phyloP scores from a whole-genome alignment of 2,888 invertebrate species.

The Conistra vaccinii region DNA sequence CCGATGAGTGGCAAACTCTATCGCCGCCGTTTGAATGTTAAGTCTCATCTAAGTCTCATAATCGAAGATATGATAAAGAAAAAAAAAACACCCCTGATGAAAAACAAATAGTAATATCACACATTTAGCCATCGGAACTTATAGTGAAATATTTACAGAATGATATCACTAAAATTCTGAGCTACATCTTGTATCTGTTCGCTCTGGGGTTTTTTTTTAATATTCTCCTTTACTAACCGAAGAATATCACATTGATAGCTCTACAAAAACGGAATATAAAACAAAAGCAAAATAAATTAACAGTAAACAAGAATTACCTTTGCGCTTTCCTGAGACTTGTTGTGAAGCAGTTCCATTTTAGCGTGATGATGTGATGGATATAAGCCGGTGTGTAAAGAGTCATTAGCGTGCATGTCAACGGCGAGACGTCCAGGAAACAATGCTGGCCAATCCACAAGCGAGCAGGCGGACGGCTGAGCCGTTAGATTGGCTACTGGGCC shows the following conservation, averaged over 20 bases:
- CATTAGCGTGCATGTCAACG: slow-evolving; percentile 93
- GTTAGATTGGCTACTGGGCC: slow-evolving; percentile 92
- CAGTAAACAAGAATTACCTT: slow-evolving; percentile 86
- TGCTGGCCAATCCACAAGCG: slow-evolving; percentile 92
- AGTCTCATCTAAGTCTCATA: no score
- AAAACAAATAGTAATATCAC: no score
- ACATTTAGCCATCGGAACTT: no score
- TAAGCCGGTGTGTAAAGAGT: slow-evolving; percentile 90
- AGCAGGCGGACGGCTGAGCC: slow-evolving; percentile 93
- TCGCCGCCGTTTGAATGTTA: no score
- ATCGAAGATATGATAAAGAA: no score
- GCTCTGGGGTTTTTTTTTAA: no score
- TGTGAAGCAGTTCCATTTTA: slow-evolving; percentile 96
- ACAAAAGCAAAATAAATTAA: not conserved
- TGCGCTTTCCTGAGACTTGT: slow-evolving; percentile 93
- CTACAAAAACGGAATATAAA: not conserved
- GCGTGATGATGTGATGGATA: slow-evolving; percentile 93
- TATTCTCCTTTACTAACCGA: no score
- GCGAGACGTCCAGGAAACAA: slow-evolving; percentile 92
- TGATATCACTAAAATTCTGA: no score
- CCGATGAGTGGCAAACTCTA: no score
- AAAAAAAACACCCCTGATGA: no score
- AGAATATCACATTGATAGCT: not conserved
- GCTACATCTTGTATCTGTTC: no score
- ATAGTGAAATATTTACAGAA: no score